These are phyloP conservation scores for Chaenogobius annularis DNA, from an alignment of 2,113 vertebrate species.

Conservation along the genomic window DNA sequence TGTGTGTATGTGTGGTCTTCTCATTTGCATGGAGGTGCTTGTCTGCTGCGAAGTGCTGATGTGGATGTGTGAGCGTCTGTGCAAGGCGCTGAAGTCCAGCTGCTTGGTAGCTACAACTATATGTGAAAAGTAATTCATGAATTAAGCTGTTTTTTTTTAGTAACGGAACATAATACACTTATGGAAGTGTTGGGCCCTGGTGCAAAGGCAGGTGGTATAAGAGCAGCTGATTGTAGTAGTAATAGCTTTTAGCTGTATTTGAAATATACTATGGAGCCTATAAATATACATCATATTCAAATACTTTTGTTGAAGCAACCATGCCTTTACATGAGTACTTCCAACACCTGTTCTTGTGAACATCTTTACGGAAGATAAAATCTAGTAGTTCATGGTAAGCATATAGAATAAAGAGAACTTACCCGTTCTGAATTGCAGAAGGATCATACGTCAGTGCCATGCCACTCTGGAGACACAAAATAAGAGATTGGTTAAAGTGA, in stretches of 20 bases:
- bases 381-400: too few species aligned
- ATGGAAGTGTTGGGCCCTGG: too few species aligned
- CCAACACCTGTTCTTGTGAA: background rate
- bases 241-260: too few species aligned
- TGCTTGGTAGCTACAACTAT: background rate
- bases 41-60: conserved; percentile 12
- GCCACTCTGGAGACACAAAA: conserved; percentile 82
- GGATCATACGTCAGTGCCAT: conserved; percentile 98
- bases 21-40: conserved; percentile 36
- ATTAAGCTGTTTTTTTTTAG: background rate
- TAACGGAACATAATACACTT: too few species aligned
- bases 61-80: conserved; percentile 14
- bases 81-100: conserved; percentile 1
- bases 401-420: conserved; percentile 51
- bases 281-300: background rate
- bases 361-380: background rate
- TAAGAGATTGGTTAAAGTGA: conserved; percentile 11
- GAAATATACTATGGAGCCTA: too few species aligned
- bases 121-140: background rate
- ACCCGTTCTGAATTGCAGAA: conserved; percentile 97
- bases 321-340: background rate
- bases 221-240: too few species aligned
- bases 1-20: conserved; percentile 14
- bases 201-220: too few species aligned
- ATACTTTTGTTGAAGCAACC: background rate